phyloP scores from a whole-genome alignment of 2,888 invertebrate genomes.

The Cordilura impudica region DNA sequence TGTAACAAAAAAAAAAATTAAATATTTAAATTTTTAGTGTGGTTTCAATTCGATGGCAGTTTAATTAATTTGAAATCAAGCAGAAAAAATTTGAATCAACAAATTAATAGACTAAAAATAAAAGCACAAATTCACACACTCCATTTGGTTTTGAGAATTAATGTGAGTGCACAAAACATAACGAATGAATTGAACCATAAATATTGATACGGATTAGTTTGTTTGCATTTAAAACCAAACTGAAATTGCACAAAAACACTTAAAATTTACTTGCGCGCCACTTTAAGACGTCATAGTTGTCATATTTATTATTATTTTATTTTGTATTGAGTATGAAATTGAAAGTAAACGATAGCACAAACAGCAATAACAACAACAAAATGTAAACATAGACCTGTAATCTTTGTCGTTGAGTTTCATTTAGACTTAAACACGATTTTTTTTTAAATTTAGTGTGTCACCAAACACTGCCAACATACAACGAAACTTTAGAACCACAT shows the following conservation, averaged over 20 bases:
- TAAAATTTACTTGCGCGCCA: slow-evolving; percentile 11
- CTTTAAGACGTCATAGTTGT: slow-evolving; percentile 35
- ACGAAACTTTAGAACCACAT: not conserved
- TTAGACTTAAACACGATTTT: slow-evolving; percentile 35
- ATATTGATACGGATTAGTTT: not conserved
- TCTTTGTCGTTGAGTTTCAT: slow-evolving; percentile 50
- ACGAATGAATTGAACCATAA: not conserved
- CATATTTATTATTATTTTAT: not conserved
- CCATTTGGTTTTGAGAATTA: not conserved
- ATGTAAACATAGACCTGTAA: slow-evolving; percentile 32
- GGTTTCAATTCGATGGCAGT: not conserved
- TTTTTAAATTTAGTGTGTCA: slow-evolving; percentile 45
- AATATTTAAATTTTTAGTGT: not conserved
- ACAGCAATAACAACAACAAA: not conserved
- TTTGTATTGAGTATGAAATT: slow-evolving; percentile 7
- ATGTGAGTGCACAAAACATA: too few relatives aligned
- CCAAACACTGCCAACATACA: slow-evolving; percentile 17
- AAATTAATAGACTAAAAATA: not conserved
- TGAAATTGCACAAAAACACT: slow-evolving; percentile 5
- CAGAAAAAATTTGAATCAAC: not conserved
- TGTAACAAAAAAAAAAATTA: not conserved
- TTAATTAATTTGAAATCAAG: not conserved
- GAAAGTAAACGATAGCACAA: slow-evolving; percentile 26
- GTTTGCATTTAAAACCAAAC: not conserved
- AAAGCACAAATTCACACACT: slow-evolving; percentile 4